Evolutionary conservation across 2,888 invertebrate genomes (phyloP), one percentile per base, ranked within the genome.

Genomic region (Noctua comes): DNA sequence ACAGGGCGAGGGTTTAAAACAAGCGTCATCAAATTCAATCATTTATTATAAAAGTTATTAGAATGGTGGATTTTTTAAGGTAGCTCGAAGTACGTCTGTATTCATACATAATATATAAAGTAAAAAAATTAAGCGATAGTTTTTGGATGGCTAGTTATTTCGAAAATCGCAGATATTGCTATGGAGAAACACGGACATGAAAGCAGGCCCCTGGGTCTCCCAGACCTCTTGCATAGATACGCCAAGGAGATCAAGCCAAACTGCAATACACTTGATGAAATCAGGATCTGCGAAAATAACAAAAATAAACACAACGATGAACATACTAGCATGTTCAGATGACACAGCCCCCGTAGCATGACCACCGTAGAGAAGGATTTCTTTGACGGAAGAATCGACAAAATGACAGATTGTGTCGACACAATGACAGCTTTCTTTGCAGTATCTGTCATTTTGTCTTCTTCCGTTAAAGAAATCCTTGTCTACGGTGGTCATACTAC

Each of bases 161-260:
- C 36, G 40, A 54, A 92, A 93, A 79, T 93, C 90, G 75, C 93
- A 93, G 62, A 93, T 89, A 43, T 80, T 90, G 36, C 88, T 80
- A 69, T 93, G 90, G n/a, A 93, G 82, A 68, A 88, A 93, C 1
- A 84, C 83, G 0, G 81, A 76, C 43, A 90, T 88, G 40, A 89
- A 84, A 16, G 86, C 87, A 5, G 86, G 73, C 3, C 89, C 89
- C 57, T 90, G 88, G 0, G 79, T 87, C 1, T 86, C 46, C 57
- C 88, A 85, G 2, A 82, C 80, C 78, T 94, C 93, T 73, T 80
- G 89, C 11, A 88, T 79, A 16, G 77, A 73, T 2, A 83, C 1
- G 13, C 10, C 70, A 10, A 84, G 80, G 2, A 16, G 21, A 4
- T 70, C n/a, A 5, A 79, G 27, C 84, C 84, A 84, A 54, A 27